Conservation (phyloP, 2,797 vertebrate genomes). For the Sebastes vulpes region DNA sequence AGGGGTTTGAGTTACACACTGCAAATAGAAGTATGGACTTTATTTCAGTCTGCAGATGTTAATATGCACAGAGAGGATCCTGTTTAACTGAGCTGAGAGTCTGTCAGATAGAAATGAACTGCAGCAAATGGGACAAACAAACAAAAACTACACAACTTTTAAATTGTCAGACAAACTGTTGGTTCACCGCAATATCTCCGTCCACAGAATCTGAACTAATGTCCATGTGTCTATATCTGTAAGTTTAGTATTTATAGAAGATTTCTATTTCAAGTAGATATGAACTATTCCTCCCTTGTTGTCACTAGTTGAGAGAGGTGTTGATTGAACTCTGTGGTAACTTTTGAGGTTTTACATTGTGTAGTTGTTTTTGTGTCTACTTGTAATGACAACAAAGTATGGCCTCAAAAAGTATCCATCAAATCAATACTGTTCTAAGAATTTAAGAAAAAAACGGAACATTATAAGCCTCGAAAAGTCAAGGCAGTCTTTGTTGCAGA, state of each 20-base stretch:
- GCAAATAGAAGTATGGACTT: background rate
- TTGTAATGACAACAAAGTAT: background rate
- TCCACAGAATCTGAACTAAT: too few relatives aligned
- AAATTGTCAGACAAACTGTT: background rate
- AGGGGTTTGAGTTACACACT: background rate
- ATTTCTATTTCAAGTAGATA: background rate
- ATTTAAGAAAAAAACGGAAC: too few relatives aligned
- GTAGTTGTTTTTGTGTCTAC: background rate
- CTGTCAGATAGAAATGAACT: background rate
- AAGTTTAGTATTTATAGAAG: background rate
- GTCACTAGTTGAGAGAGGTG: background rate
- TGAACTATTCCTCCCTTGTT: background rate
- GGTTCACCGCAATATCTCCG: too few relatives aligned
- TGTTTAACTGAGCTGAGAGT: too few relatives aligned
- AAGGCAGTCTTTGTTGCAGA: background rate
- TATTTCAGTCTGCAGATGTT: background rate
- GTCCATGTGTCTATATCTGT: background rate
- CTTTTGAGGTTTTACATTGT: background rate
- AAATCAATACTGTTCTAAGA: background rate
- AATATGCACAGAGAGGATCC: background rate
- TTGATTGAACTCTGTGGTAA: background rate
- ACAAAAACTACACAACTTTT: background rate
- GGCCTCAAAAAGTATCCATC: background rate
- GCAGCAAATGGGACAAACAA: background rate
- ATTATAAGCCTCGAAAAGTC: background rate